A percentile compares a stretch with the other conserved stretches of the same genome.
These are phyloP conservation scores for Rafetus swinhoei DNA, from an alignment of 2,113 vertebrate species.

Conservation along the genomic window DNA sequence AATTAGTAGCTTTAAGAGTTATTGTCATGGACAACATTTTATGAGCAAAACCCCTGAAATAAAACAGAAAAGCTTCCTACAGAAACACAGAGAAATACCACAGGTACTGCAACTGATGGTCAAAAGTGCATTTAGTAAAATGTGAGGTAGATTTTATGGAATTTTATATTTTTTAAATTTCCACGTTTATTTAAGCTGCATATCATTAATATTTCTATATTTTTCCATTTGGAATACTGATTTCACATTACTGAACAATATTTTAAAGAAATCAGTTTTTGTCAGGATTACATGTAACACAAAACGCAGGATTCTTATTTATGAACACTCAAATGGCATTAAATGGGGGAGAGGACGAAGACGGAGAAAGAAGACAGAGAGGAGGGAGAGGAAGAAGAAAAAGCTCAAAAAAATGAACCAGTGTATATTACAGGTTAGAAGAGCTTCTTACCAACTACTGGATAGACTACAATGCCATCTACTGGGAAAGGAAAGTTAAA, in stretches of 20 bases:
- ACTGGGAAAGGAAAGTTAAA: constrained; percentile 60
- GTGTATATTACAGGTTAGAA: constrained; percentile 3
- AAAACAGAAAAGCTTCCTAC: not conserved
- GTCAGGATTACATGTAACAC: constrained; percentile 69
- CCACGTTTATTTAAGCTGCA: constrained; percentile 53
- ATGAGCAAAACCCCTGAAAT: not conserved
- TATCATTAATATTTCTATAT: constrained; percentile 3
- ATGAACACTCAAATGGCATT: constrained; percentile 76
- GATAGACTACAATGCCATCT: constrained; percentile 78
- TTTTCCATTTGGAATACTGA: constrained; percentile 43
- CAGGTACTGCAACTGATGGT: not conserved
- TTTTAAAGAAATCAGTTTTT: constrained; percentile 59
- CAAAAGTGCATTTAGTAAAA: constrained; percentile 1
- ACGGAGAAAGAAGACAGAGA: constrained; percentile 4
- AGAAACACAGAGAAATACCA: not conserved
- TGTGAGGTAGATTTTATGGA: constrained; percentile 24
- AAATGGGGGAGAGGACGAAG: constrained; percentile 55
- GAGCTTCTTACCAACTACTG: not conserved
- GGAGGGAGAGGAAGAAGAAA: constrained; percentile 38
- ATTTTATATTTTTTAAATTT: constrained; percentile 11
- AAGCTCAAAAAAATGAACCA: constrained; percentile 22
- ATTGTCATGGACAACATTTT: not conserved
- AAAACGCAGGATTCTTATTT: constrained; percentile 76
- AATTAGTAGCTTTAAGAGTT: not conserved
- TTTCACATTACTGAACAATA: constrained; percentile 58